These are phyloP conservation scores for Calephelis perditalis DNA, from an alignment of 2,888 invertebrate genomes.

Conservation along the genomic window DNA sequence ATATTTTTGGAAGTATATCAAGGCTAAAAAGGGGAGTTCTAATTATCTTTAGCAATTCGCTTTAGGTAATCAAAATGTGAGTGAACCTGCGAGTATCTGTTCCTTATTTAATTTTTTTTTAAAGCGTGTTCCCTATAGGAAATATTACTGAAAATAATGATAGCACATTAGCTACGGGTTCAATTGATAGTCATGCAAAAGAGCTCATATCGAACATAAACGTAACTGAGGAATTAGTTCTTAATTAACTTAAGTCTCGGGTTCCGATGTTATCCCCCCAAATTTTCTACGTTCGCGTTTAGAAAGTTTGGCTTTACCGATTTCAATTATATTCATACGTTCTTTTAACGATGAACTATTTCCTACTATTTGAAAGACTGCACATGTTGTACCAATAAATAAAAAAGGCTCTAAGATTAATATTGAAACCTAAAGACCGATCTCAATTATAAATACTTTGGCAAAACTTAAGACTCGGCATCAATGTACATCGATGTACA, in stretches of 20 bases:
- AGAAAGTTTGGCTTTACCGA: background rate
- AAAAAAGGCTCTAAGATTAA: slow-evolving; percentile 18
- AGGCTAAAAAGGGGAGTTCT: too few species aligned
- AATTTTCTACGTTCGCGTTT: slow-evolving; percentile 8
- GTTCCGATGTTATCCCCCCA: slow-evolving; percentile 9
- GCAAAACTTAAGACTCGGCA: too few species aligned
- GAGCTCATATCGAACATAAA: background rate
- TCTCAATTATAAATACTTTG: slow-evolving; percentile 5
- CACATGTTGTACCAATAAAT: slow-evolving; percentile 15
- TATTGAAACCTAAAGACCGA: slow-evolving; percentile 18
- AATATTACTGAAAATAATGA: background rate
- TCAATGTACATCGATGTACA: too few species aligned
- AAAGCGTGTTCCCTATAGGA: background rate
- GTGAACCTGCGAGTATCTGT: background rate
- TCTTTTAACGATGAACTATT: slow-evolving; percentile 6
- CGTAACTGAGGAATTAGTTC: background rate
- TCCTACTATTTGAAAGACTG: slow-evolving; percentile 17
- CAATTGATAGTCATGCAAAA: background rate
- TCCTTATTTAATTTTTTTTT: background rate
- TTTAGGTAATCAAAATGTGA: background rate
- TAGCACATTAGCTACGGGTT: background rate
- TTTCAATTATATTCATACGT: slow-evolving; percentile 1
- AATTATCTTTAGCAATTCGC: background rate
- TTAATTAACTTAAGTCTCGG: background rate
- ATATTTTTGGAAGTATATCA: background rate